These are phyloP conservation scores for Argynnis bischoffii DNA, from an alignment of 2,888 invertebrate genomes.

Conservation along the genomic window DNA sequence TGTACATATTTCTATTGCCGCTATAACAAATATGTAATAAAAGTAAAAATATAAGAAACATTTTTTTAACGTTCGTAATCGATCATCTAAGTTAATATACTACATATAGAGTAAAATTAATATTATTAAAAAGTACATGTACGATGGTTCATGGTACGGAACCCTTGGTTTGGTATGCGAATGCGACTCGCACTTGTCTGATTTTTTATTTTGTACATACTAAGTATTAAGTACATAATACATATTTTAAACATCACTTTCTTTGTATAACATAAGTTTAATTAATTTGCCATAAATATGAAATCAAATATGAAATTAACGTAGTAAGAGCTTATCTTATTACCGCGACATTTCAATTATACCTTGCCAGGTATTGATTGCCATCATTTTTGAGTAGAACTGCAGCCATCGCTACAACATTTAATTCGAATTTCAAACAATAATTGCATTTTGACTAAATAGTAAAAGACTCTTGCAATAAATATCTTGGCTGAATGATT, in stretches of 20 bases:
- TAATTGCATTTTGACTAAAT: background rate
- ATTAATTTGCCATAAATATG: background rate
- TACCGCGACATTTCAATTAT: slow-evolving; percentile 8
- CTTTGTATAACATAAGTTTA: background rate
- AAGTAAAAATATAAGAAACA: no score
- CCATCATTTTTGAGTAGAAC: no score
- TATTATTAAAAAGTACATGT: no score
- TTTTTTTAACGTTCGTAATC: no score
- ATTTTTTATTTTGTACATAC: background rate
- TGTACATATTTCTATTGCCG: no score
- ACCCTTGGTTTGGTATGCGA: no score
- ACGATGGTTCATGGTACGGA: no score
- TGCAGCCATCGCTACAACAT: background rate
- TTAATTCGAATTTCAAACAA: background rate
- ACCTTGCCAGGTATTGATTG: slow-evolving; percentile 6
- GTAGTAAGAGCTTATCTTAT: background rate
- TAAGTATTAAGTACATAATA: no score
- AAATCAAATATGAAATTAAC: background rate
- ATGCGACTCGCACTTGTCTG: no score
- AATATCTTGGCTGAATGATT: background rate
- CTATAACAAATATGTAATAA: no score
- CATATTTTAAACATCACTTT: background rate
- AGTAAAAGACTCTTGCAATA: background rate
- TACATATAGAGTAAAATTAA: no score
- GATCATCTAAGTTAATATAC: no score